Percentiles rank a stretch among this genome's conserved stretches.
Conservation (phyloP, 2,797 vertebrate genomes). For the Serranus cabrilla region DNA sequence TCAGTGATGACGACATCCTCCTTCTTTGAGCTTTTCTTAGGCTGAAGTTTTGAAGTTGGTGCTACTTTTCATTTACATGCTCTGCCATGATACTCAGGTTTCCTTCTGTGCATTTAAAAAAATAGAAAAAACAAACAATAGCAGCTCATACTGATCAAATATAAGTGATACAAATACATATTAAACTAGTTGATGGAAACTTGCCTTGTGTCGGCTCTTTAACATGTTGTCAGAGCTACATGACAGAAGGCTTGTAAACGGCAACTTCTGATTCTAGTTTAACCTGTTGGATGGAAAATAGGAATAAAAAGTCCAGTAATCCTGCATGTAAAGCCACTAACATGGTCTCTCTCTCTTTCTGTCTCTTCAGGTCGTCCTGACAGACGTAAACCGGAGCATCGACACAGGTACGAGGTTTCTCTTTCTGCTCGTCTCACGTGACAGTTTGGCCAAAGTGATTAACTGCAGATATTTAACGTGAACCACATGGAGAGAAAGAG, state of each 20-base stretch:
- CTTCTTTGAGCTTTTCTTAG: too few species aligned
- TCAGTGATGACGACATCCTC: too few species aligned
- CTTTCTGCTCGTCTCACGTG: not conserved
- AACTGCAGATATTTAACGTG: not conserved
- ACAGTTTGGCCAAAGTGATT: not conserved
- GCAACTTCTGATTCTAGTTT: too few species aligned
- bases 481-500: not conserved
- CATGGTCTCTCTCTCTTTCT: not conserved
- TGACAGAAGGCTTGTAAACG: too few species aligned
- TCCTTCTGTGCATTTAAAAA: not conserved
- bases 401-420: slow-evolving; percentile 67
- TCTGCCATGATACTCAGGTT: too few species aligned
- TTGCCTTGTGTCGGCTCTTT: too few species aligned
- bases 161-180: too few species aligned
- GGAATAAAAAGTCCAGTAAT: not conserved
- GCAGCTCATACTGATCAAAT: not conserved
- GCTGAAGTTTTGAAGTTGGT: too few species aligned
- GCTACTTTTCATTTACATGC: too few species aligned
- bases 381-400: slow-evolving; percentile 77
- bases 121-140: not conserved
- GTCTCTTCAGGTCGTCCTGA: slow-evolving; percentile 67
- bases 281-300: too few species aligned
- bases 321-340: not conserved
- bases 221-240: too few species aligned
- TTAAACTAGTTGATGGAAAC: too few species aligned